Base-by-base conservation (phyloP, 2,113 vertebrate species). In the Ptilorrhoa leucosticta region DNA sequence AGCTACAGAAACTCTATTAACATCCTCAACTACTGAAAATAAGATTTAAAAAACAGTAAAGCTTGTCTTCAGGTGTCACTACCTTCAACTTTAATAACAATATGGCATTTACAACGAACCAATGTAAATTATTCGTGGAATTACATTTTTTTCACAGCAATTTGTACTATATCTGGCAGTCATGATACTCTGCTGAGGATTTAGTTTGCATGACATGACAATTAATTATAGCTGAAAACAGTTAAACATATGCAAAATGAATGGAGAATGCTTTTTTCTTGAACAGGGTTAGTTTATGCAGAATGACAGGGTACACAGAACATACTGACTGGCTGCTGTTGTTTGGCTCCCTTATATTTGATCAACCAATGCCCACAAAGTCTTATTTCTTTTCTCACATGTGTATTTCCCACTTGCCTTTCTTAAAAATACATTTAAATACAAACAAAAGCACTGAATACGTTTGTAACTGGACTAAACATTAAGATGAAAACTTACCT, bases 141-240 rank as follows among this genome's bases (percentile, higher is more conserved):
- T 81, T 91, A 87, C n/a, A 81, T 47, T 75, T 94, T 60, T 87
- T 93, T 66, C 66, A 78, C 88, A 95, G 56, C 53, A 93, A 77
- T 94, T 57, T 87, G 60, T 91, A 93, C 35, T 85, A 8, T 83
- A 91, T 94, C 93, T 97, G 92, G 79, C 83, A 94, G 91, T 94
- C 93, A 95, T 90, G 80, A 93, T 93, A 95, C 37, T 97, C 87
- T 97, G 65, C n/a, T 88, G 94, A 96, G 91, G 96, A 98, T 98
- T 98, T 98, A 98, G 98, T 98, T 94, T 93, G 97, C 97, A 96
- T 98, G 98, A 97, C 96, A 98, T 97, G 98, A 76, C 77, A 97
- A 97, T 97, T 98, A 98, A 98, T 98, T 98, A 90, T 97, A 98
- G 98, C 98, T 92, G 95, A 97, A 97, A 97, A 98, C 88, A 97